These are phyloP conservation scores for Hipparchia semele DNA, from an alignment of 2,888 invertebrate genomes.

Conservation along the genomic window DNA sequence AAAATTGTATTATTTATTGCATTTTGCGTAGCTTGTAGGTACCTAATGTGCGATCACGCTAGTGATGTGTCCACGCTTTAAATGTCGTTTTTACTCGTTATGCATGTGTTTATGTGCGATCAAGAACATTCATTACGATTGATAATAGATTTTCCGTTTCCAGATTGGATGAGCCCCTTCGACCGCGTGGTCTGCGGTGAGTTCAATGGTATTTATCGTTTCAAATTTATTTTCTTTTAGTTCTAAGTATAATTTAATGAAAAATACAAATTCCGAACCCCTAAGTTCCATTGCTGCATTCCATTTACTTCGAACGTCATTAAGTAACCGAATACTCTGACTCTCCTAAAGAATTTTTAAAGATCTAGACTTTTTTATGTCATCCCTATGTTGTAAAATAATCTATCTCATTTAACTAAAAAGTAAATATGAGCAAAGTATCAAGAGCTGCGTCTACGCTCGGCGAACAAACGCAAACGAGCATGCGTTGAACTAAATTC, in stretches of 20 bases:
- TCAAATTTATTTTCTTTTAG: constrained; percentile 84
- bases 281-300: constrained; percentile 3
- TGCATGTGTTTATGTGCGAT: constrained; percentile 68
- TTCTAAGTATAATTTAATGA: constrained; percentile 66
- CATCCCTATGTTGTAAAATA: too few species aligned
- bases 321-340: neutral
- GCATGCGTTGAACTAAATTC: too few species aligned
- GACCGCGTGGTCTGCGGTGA: constrained; percentile 97
- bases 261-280: constrained; percentile 15
- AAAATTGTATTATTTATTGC: too few species aligned
- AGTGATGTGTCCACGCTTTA: neutral
- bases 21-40: neutral
- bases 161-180: constrained; percentile 98
- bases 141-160: constrained; percentile 86
- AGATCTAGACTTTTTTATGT: too few species aligned
- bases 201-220: constrained; percentile 92
- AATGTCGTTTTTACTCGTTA: constrained; percentile 40
- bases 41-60: neutral
- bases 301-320: neutral
- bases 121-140: constrained; percentile 81
- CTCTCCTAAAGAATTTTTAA: neutral
- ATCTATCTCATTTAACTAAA: too few species aligned
- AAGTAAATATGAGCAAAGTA: too few species aligned
- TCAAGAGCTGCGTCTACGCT: too few species aligned
- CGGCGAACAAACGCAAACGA: too few species aligned